These are phyloP conservation scores for Oriolus oriolus DNA, from an alignment of 2,113 vertebrate genomes.

Conservation along the genomic window DNA sequence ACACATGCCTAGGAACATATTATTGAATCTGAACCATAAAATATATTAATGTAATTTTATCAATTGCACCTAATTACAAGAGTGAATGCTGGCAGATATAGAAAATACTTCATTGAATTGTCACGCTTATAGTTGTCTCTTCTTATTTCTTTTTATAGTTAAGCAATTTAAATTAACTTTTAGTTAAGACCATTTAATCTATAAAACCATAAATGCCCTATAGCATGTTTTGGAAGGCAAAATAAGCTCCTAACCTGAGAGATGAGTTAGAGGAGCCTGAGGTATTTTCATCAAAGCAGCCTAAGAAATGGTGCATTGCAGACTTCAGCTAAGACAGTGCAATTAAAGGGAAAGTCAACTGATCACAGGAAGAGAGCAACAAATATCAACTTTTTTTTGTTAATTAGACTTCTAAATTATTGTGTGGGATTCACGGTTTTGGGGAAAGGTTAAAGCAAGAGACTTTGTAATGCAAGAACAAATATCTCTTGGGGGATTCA, in stretches of 20 bases:
- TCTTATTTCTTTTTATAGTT: background rate
- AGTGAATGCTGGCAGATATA: background rate
- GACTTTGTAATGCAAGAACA: background rate
- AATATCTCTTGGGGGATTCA: background rate
- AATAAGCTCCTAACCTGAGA: background rate
- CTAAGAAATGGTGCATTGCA: background rate
- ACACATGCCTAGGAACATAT: background rate
- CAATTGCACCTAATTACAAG: background rate
- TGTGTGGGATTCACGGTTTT: background rate
- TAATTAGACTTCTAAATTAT: background rate
- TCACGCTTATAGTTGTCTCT: background rate
- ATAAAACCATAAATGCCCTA: background rate
- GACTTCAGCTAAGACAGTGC: background rate
- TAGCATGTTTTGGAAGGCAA: background rate
- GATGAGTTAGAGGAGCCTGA: background rate
- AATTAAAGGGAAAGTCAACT: background rate
- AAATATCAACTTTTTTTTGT: background rate
- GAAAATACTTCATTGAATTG: background rate
- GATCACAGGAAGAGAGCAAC: background rate
- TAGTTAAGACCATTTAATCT: background rate
- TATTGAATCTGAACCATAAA: background rate
- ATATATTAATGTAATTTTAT: background rate
- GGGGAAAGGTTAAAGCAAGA: background rate
- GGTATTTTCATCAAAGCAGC: conserved; percentile 3
- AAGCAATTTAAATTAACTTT: background rate